A percentile compares a stretch with the other conserved stretches of the same genome.
phyloP scores from a whole-genome alignment of 2,797 vertebrate species.

The Petrocephalus schoutedeni region DNA sequence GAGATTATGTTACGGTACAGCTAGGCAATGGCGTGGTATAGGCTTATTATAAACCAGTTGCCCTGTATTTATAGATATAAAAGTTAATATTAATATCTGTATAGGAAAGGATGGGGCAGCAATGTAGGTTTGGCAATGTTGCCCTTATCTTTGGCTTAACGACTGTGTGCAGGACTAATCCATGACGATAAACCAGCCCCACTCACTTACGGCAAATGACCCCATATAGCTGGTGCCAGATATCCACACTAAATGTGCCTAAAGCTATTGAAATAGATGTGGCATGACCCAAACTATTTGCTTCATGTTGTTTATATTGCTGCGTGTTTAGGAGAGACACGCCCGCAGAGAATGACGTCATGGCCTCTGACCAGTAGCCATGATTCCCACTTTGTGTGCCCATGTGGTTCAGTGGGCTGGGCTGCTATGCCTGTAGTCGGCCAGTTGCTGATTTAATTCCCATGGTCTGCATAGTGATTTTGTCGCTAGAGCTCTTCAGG shows the following conservation, averaged over 20 bases:
- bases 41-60: slow-evolving; percentile 49
- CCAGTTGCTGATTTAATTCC: neutral
- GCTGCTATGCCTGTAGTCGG: neutral
- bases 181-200: neutral
- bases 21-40: slow-evolving; percentile 42
- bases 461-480: neutral
- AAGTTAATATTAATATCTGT: slow-evolving; percentile 47
- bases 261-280: neutral
- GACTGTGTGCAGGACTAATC: neutral
- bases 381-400: neutral
- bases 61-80: slow-evolving; percentile 48
- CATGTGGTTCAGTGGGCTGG: neutral
- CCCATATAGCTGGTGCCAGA: neutral
- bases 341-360: neutral
- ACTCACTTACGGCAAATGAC: neutral
- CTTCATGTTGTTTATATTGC: neutral
- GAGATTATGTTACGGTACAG: slow-evolving; percentile 48
- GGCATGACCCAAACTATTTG: neutral
- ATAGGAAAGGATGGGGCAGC: slow-evolving; percentile 33
- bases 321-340: neutral
- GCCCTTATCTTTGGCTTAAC: slow-evolving; percentile 9
- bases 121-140: neutral
- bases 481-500: neutral
- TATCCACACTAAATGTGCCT: neutral
- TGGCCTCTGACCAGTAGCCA: neutral